These are phyloP conservation scores for Philhelius pedissequus DNA, from an alignment of 2,888 invertebrate genomes.

Conservation along the genomic window DNA sequence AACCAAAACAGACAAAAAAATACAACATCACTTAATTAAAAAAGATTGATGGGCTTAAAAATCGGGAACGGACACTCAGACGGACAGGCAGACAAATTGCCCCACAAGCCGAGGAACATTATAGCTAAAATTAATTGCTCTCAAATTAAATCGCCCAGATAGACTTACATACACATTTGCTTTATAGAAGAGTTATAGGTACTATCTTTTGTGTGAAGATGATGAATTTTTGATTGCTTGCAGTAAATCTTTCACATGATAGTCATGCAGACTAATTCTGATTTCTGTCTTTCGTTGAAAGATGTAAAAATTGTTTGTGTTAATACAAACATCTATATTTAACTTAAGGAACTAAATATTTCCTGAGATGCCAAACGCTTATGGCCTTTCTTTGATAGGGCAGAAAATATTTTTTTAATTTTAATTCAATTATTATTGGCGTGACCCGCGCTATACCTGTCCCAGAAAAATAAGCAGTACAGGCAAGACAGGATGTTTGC, in stretches of 20 bases:
- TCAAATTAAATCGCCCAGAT: not conserved
- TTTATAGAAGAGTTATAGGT: not conserved
- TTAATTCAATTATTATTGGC: too few relatives aligned
- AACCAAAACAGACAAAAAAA: not conserved
- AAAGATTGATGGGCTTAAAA: not conserved
- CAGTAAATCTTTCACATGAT: not conserved
- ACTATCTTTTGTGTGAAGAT: not conserved
- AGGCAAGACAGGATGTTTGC: too few relatives aligned
- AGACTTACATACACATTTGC: too few relatives aligned
- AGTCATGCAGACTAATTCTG: not conserved
- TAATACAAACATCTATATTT: too few relatives aligned
- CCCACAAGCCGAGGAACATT: not conserved
- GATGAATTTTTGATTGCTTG: not conserved
- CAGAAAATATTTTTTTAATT: too few relatives aligned
- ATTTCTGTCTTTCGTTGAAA: not conserved
- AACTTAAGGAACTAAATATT: too few relatives aligned
- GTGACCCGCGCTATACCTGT: too few relatives aligned
- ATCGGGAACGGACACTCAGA: not conserved
- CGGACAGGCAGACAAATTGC: conserved; percentile 2
- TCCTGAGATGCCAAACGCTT: too few relatives aligned
- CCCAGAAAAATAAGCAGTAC: too few relatives aligned
- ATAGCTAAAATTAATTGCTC: not conserved
- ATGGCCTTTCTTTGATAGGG: too few relatives aligned
- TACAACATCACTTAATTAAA: conserved; percentile 7
- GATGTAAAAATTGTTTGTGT: too few relatives aligned